Conservation (phyloP, 35 echinoderm and acorn worm genomes). For the Apostichopus japonicus region DNA sequence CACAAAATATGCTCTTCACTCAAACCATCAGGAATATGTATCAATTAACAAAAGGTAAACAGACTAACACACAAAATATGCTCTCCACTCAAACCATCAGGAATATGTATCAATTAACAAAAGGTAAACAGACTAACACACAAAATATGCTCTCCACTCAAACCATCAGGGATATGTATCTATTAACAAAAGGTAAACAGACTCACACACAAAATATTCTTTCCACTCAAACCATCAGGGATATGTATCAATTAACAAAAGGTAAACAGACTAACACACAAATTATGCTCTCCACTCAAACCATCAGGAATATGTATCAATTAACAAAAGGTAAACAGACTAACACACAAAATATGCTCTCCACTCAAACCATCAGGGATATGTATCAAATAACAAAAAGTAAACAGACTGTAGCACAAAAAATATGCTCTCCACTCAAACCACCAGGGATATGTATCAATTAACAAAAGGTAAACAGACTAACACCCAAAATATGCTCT, state of each 20-base stretch:
- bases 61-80: not conserved
- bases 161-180: slow-evolving; percentile 93
- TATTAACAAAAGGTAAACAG: slow-evolving; percentile 83
- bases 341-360: not conserved
- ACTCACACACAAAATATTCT: not conserved
- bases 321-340: slow-evolving; percentile 79
- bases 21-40: slow-evolving; percentile 91
- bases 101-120: slow-evolving; percentile 95
- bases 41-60: slow-evolving; percentile 87
- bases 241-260: slow-evolving; percentile 97
- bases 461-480: slow-evolving; percentile 79
- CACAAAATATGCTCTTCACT: slow-evolving; percentile 58
- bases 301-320: slow-evolving; percentile 94
- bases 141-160: slow-evolving; percentile 60
- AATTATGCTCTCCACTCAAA: slow-evolving; percentile 62
- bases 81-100: slow-evolving; percentile 81
- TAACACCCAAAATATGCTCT: not conserved
- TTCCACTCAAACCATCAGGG: slow-evolving; percentile 79
- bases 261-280: slow-evolving; percentile 37
- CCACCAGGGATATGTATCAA: slow-evolving; percentile 94
- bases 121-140: slow-evolving; percentile 54
- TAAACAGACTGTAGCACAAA: no score
- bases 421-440: slow-evolving; percentile 64
- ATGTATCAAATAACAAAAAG: not conserved
- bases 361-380: no score